Percentiles rank a stretch among this genome's conserved stretches.
Evolutionary conservation across 2,113 vertebrate genomes (phyloP).

Genomic region (Ptyas mucosa): DNA sequence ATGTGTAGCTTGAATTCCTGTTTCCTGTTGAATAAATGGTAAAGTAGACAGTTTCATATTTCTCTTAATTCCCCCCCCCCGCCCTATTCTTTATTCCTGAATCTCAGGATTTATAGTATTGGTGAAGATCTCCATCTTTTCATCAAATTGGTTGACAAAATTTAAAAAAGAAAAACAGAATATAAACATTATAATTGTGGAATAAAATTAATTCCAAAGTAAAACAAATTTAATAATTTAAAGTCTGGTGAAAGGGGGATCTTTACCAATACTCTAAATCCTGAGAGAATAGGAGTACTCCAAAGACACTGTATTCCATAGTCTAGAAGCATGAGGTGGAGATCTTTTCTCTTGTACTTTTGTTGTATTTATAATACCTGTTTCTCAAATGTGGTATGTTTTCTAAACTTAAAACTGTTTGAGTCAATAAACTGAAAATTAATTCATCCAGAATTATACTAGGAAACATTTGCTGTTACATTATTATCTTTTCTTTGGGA

Average conservation of each 20-base stretch:
- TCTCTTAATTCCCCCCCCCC: neutral
- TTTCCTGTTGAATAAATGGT: neutral
- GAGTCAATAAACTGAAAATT: neutral
- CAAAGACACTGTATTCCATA: neutral
- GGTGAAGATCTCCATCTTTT: no score
- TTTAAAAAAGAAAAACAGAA: neutral
- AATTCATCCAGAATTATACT: neutral
- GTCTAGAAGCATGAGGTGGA: neutral
- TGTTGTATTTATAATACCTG: conserved; percentile 3
- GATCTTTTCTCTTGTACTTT: neutral
- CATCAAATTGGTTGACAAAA: neutral
- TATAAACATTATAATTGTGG: neutral
- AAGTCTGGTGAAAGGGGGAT: neutral
- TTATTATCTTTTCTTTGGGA: neutral
- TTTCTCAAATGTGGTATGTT: neutral
- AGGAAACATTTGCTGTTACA: neutral
- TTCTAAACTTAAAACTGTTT: neutral
- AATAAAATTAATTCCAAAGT: neutral
- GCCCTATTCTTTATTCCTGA: neutral
- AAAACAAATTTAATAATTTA: neutral
- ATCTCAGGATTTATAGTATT: neutral
- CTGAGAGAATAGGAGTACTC: neutral
- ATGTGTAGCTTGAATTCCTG: neutral
- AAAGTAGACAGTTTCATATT: neutral
- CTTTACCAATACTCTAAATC: neutral